Conservation (phyloP, 1,140 invertebrate genomes). For the Sycophila sp. region DNA sequence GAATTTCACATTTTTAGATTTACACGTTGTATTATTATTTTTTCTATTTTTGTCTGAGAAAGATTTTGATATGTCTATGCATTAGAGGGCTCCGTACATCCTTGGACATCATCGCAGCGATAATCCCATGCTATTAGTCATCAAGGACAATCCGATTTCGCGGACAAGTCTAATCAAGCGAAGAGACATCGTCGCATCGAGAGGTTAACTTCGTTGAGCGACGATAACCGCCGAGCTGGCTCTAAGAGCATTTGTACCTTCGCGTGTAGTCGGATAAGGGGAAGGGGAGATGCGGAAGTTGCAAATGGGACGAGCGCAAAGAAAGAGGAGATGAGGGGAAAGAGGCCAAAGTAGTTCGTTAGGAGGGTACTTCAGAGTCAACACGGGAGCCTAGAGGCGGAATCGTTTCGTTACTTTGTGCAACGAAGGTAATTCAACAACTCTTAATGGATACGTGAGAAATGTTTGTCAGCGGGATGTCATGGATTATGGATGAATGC, state of each 20-base stretch:
- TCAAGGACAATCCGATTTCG: background rate
- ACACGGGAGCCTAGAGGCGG: background rate
- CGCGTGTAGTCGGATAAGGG: background rate
- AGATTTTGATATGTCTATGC: no score
- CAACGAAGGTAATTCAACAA: background rate
- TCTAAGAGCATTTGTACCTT: background rate
- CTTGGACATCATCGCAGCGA: background rate
- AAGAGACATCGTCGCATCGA: background rate
- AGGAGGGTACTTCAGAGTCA: slow-evolving; percentile 1
- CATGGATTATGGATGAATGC: no score
- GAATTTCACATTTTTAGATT: no score
- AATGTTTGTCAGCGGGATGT: no score
- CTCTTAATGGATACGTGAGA: background rate
- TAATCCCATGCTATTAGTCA: background rate
- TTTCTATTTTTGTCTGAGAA: no score
- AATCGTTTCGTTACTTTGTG: slow-evolving; percentile 9
- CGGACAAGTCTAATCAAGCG: background rate
- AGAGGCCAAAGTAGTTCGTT: slow-evolving; percentile 7
- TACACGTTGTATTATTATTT: no score
- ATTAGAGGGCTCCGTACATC: no score
- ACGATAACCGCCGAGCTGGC: background rate
- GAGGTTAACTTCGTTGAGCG: background rate
- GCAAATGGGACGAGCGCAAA: background rate
- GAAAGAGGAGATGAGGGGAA: background rate
- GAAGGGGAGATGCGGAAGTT: background rate